Evolutionary conservation across 2,888 invertebrate genomes (phyloP).

Genomic region (Melinopterus prodromus): DNA sequence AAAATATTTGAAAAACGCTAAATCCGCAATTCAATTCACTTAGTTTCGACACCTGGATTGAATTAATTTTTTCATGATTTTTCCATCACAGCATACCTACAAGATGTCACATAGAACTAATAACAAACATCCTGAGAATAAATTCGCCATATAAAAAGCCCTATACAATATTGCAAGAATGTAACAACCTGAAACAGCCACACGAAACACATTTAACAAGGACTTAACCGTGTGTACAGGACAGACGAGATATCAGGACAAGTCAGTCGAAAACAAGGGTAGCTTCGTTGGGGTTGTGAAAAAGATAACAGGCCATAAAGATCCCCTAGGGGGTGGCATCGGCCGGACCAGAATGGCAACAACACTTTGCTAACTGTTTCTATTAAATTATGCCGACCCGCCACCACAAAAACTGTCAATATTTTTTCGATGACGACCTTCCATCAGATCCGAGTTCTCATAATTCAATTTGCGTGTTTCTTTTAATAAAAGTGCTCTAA

Average conservation of each 20-base stretch:
- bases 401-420: conserved; percentile 17
- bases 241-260: conserved; percentile 9
- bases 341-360: conserved; percentile 11
- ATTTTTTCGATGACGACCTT: conserved; percentile 14
- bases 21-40: too few relatives aligned
- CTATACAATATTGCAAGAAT: not conserved
- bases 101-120: too few relatives aligned
- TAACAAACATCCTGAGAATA: not conserved
- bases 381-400: conserved; percentile 19
- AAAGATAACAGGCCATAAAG: conserved; percentile 24
- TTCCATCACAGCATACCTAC: too few relatives aligned
- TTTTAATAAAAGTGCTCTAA: conserved; percentile 22
- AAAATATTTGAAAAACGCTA: too few relatives aligned
- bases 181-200: not conserved
- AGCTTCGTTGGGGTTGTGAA: conserved; percentile 21
- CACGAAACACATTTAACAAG: not conserved
- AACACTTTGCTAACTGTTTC: conserved; percentile 20
- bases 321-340: conserved; percentile 13
- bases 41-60: too few relatives aligned
- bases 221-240: not conserved
- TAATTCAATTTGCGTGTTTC: conserved; percentile 20
- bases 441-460: not conserved
- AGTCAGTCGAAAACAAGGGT: conserved; percentile 16
- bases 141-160: not conserved
- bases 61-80: too few relatives aligned